These are phyloP conservation scores for Pararge aegeria DNA, from an alignment of 1,140 invertebrate species.

Conservation along the genomic window DNA sequence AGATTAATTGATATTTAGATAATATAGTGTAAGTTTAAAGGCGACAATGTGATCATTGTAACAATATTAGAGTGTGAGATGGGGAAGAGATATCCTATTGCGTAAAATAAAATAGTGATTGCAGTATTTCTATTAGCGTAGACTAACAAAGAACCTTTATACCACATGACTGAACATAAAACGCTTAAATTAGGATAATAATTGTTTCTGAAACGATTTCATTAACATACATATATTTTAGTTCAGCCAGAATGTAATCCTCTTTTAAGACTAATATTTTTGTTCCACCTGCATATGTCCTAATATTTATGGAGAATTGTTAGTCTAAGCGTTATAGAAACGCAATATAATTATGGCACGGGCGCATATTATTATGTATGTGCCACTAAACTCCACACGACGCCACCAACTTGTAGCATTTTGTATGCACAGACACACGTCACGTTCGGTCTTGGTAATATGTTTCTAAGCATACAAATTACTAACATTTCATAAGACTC, in stretches of 20 bases:
- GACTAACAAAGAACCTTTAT: slow-evolving; percentile 3
- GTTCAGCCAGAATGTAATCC: background rate
- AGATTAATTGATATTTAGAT: slow-evolving; percentile 53
- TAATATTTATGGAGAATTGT: background rate
- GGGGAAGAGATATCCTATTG: background rate
- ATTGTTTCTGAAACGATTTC: background rate
- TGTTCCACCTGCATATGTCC: background rate
- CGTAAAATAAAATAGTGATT: background rate
- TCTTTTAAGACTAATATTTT: background rate
- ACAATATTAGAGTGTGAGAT: slow-evolving; percentile 6
- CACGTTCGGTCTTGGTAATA: too few species aligned
- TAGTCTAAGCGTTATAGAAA: background rate
- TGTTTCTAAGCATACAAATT: too few species aligned
- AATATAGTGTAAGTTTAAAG: slow-evolving; percentile 61
- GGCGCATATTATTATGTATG: too few species aligned
- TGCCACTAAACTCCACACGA: too few species aligned
- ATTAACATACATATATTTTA: background rate
- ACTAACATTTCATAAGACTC: too few species aligned
- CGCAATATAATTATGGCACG: background rate
- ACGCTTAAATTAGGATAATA: background rate
- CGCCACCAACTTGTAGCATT: too few species aligned
- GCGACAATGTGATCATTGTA: slow-evolving; percentile 75
- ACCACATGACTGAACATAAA: background rate
- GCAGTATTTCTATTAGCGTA: background rate
- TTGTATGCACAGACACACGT: too few species aligned